Evolutionary conservation across 2,797 vertebrate genomes (phyloP).

Genomic region (Allobates femoralis): DNA sequence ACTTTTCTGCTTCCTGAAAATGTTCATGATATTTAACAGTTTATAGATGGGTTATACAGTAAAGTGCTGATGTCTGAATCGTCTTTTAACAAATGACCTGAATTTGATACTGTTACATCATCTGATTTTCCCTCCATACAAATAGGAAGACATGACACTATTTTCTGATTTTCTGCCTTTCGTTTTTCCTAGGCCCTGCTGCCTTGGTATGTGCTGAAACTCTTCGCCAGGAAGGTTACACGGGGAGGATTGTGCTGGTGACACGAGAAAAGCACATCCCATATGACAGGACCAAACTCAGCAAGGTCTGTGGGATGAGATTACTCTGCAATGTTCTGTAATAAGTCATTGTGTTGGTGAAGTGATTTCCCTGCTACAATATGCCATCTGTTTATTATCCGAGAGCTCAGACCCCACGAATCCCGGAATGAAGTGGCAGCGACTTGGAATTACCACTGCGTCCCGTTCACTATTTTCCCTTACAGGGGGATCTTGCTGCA

Average conservation of each 20-base stretch:
- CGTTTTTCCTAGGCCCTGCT: slow-evolving; percentile 77
- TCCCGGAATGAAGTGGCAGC: too few relatives aligned
- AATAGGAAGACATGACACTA: background rate
- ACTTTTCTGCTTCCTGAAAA: too few relatives aligned
- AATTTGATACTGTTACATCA: background rate
- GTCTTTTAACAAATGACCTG: too few relatives aligned
- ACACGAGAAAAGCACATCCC: slow-evolving; percentile 82
- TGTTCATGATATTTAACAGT: too few relatives aligned
- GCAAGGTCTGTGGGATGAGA: slow-evolving; percentile 77
- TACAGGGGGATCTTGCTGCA: too few relatives aligned
- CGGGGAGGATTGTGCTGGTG: slow-evolving; percentile 82
- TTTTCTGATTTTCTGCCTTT: background rate
- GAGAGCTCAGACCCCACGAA: too few relatives aligned
- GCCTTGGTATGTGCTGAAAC: slow-evolving; percentile 87
- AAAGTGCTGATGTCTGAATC: too few relatives aligned
- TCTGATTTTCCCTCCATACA: too few relatives aligned
- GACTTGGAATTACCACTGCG: too few relatives aligned
- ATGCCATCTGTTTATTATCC: too few relatives aligned
- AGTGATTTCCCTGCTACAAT: background rate
- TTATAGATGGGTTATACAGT: too few relatives aligned
- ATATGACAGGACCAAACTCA: slow-evolving; percentile 86
- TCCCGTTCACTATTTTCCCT: too few relatives aligned
- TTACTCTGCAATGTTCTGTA: background rate
- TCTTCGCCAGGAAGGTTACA: slow-evolving; percentile 84
- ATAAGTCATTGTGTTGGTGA: background rate